Percentiles rank a stretch among this genome's conserved stretches.
phyloP scores from a whole-genome alignment of 2,888 invertebrate genomes.

The Phortica okadai region DNA sequence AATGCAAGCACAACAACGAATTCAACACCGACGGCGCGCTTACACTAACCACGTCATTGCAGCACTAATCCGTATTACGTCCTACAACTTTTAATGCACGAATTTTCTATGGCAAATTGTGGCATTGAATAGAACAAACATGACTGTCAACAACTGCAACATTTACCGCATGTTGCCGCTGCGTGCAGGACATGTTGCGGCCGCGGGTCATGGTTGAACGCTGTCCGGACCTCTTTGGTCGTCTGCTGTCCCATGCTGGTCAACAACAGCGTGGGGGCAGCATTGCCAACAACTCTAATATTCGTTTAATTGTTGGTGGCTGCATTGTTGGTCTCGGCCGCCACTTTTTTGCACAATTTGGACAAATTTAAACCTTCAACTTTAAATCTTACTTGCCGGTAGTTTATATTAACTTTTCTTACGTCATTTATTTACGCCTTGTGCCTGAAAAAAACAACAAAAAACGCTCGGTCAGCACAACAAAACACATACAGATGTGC shows the following conservation, averaged over 20 bases:
- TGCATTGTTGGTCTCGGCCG: background rate
- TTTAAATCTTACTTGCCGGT: background rate
- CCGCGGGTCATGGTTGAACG: slow-evolving; percentile 38
- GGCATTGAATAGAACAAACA: slow-evolving; percentile 70
- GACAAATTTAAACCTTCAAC: background rate
- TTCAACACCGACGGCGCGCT: too few species aligned
- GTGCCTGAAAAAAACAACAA: background rate
- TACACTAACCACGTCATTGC: background rate
- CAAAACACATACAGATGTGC: background rate
- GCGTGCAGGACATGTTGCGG: slow-evolving; percentile 70
- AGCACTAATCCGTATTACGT: background rate
- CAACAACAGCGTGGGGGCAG: too few species aligned
- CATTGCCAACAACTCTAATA: background rate
- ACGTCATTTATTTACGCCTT: slow-evolving; percentile 20
- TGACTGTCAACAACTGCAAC: slow-evolving; percentile 69
- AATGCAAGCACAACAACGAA: too few species aligned
- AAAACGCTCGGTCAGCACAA: slow-evolving; percentile 15
- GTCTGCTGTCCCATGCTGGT: background rate
- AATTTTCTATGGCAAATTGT: slow-evolving; percentile 49
- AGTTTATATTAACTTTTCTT: slow-evolving; percentile 6
- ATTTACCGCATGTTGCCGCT: slow-evolving; percentile 68
- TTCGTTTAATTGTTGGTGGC: slow-evolving; percentile 15
- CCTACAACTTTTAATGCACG: background rate
- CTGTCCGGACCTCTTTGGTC: background rate
- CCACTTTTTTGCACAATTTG: background rate